These are phyloP conservation scores for Colinus virginianus DNA, from an alignment of 2,113 vertebrate genomes.

Conservation along the genomic window DNA sequence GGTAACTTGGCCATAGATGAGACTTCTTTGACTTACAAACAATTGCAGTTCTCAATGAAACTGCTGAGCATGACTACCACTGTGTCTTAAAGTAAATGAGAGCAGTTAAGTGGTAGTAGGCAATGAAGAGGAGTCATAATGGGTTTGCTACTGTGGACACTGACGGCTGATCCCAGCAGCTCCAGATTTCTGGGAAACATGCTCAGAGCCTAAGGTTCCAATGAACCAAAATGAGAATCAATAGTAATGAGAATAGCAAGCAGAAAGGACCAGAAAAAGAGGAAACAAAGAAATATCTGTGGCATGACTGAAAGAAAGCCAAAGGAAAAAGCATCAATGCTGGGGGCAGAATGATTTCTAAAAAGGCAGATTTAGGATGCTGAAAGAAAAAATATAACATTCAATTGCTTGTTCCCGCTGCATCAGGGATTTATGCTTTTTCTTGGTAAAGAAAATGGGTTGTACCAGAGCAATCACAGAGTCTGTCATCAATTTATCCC, in stretches of 20 bases:
- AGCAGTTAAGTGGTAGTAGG: background rate
- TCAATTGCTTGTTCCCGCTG: background rate
- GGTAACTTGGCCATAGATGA: background rate
- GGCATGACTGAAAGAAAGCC: background rate
- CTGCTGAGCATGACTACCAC: background rate
- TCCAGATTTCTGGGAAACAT: background rate
- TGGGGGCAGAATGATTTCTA: background rate
- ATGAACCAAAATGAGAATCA: background rate
- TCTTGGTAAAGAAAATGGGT: background rate
- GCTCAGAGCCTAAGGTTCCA: background rate
- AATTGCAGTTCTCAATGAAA: background rate
- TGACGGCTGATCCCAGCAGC: background rate
- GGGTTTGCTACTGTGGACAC: background rate
- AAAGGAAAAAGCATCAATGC: background rate
- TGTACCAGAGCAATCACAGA: background rate
- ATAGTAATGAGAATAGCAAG: background rate
- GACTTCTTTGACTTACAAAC: background rate
- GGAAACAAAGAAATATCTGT: background rate
- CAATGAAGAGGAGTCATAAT: background rate
- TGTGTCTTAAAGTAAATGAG: background rate
- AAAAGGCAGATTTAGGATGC: constrained; percentile 32
- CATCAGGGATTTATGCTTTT: constrained; percentile 17
- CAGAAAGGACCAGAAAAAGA: constrained; percentile 14
- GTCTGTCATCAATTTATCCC: constrained; percentile 20
- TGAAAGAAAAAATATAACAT: background rate